Conservation (phyloP, 1,140 invertebrate species). For the Tetramorium simillimum region DNA sequence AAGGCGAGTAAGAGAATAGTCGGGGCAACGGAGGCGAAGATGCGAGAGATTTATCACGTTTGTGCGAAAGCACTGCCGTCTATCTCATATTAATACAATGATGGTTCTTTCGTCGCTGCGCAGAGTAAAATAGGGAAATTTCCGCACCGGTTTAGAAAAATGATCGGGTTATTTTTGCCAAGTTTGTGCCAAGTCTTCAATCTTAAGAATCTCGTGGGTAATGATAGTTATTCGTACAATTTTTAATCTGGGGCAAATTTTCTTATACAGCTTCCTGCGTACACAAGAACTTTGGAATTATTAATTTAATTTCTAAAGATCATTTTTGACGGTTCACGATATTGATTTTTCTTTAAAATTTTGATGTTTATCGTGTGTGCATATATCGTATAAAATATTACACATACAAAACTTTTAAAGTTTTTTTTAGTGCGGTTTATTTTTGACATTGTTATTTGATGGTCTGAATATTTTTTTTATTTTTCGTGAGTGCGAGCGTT, state of each 20-base stretch:
- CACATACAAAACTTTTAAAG: neutral
- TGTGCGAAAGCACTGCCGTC: constrained; percentile 32
- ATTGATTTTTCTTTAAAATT: neutral
- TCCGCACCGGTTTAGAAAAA: neutral
- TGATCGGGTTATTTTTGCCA: neutral
- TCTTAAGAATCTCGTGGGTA: neutral
- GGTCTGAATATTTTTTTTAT: neutral
- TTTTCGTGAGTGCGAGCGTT: neutral
- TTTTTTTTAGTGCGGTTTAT: neutral
- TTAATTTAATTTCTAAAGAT: neutral
- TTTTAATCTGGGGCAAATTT: neutral
- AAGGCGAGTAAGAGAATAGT: constrained; percentile 47
- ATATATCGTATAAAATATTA: neutral
- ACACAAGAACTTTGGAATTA: neutral
- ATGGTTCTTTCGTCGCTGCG: constrained; percentile 20
- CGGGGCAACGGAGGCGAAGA: constrained; percentile 47
- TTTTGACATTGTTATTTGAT: neutral
- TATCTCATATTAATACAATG: constrained; percentile 57
- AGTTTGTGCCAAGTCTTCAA: neutral
- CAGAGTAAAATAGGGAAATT: constrained; percentile 11
- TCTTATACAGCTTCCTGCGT: neutral
- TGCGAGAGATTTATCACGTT: constrained; percentile 49
- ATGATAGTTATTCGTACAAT: neutral
- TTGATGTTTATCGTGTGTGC: neutral
- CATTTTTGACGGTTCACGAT: no score